Evolutionary conservation across 2,888 invertebrate genomes (phyloP).

Genomic region (Drosophila robusta): DNA sequence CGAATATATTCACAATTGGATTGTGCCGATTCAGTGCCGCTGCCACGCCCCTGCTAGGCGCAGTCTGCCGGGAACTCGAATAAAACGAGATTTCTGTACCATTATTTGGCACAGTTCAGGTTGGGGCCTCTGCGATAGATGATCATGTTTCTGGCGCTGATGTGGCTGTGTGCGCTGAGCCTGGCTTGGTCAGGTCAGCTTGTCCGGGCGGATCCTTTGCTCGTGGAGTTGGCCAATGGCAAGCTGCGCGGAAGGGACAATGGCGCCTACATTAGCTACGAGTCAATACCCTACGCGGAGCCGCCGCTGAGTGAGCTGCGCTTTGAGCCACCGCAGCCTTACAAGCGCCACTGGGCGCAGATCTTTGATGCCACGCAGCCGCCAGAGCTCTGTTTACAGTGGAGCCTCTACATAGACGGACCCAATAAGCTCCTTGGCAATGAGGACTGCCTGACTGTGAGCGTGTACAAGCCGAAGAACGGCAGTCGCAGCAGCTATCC

Average conservation of each 20-base stretch:
- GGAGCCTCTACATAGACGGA: conserved; percentile 84
- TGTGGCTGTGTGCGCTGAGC: not conserved
- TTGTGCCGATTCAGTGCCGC: not conserved
- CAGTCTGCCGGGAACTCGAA: not conserved
- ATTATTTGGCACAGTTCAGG: conserved; percentile 1
- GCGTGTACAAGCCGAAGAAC: conserved; percentile 87
- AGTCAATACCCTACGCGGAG: conserved; percentile 89
- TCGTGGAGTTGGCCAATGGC: conserved; percentile 61
- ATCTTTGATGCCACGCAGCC: conserved; percentile 86
- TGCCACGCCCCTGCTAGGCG: not conserved
- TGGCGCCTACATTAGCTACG: conserved; percentile 86
- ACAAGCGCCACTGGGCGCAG: conserved; percentile 3
- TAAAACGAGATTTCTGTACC: conserved; percentile 11
- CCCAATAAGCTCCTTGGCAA: conserved; percentile 85
- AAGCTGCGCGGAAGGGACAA: conserved; percentile 64
- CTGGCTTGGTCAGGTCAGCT: not conserved
- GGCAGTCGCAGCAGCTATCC: conserved; percentile 84
- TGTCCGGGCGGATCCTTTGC: conserved; percentile 25
- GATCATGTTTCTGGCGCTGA: conserved; percentile 6
- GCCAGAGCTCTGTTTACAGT: conserved; percentile 88
- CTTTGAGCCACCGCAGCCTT: conserved; percentile 85
- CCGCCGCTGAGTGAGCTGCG: conserved; percentile 86
- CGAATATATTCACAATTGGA: not conserved
- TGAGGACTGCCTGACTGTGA: conserved; percentile 89
- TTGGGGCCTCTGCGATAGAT: not conserved